phyloP scores from a whole-genome alignment of 1,140 invertebrate species.

The Calycopis cecrops region DNA sequence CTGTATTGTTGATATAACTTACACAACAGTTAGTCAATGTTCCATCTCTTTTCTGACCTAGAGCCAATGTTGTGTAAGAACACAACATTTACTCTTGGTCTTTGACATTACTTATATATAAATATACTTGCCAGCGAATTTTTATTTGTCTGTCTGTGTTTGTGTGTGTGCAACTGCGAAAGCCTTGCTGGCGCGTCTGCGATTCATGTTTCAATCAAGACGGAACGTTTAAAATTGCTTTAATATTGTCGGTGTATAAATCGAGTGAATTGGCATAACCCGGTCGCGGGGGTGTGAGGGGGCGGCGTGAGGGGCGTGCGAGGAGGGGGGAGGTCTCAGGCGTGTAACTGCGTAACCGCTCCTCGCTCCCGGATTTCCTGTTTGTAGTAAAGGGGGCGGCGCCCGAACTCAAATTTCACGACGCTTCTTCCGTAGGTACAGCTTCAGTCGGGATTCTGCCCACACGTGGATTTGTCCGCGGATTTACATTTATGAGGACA shows the following conservation, averaged over 20 bases:
- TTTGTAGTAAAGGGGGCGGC: slow-evolving; percentile 71
- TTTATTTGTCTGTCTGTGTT: too few species aligned
- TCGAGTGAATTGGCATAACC: slow-evolving; percentile 71
- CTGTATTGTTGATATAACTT: slow-evolving; percentile 39
- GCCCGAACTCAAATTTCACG: slow-evolving; percentile 64
- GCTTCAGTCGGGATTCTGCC: slow-evolving; percentile 26
- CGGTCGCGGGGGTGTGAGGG: slow-evolving; percentile 47
- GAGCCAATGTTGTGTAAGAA: too few species aligned
- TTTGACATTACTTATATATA: too few species aligned
- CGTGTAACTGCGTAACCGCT: slow-evolving; percentile 76
- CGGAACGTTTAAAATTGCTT: slow-evolving; percentile 65
- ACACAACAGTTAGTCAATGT: too few species aligned
- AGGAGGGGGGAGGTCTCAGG: slow-evolving; percentile 55
- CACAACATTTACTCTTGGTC: too few species aligned
- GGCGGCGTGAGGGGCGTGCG: slow-evolving; percentile 33
- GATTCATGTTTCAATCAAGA: slow-evolving; percentile 43
- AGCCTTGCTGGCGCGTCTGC: slow-evolving; percentile 36
- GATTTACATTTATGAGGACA: slow-evolving; percentile 65
- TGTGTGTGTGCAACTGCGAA: slow-evolving; percentile 2
- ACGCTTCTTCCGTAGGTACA: slow-evolving; percentile 32
- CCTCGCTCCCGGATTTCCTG: slow-evolving; percentile 74
- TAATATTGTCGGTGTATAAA: slow-evolving; percentile 75
- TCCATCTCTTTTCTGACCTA: too few species aligned
- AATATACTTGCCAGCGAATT: too few species aligned
- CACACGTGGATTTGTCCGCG: slow-evolving; percentile 33